These are phyloP conservation scores for Mormyrus hasselquistii DNA, from an alignment of 2,797 vertebrate species.

Conservation along the genomic window DNA sequence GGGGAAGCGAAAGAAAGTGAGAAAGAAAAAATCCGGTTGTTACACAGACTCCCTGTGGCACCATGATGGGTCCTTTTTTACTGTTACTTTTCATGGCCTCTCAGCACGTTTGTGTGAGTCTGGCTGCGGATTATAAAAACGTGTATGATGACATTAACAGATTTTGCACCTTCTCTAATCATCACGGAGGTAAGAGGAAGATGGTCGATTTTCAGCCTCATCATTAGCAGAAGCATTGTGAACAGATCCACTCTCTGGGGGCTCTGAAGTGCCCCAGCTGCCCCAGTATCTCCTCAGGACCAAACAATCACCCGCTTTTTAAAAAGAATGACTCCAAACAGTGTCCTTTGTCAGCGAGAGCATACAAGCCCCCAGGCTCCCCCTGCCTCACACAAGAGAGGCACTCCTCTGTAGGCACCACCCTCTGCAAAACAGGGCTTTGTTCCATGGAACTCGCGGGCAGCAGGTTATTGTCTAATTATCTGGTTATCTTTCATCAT, in stretches of 20 bases:
- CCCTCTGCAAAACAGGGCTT: constrained; percentile 14
- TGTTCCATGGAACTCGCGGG: background rate
- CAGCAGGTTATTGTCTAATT: constrained; percentile 19
- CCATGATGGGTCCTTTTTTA: background rate
- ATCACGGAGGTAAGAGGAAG: background rate
- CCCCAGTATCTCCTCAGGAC: constrained; percentile 22
- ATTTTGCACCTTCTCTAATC: background rate
- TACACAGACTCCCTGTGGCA: background rate
- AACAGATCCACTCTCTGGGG: constrained; percentile 28
- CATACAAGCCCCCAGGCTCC: background rate
- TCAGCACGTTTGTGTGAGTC: background rate
- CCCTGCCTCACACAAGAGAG: background rate
- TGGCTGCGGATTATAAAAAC: background rate
- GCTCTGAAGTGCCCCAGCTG: constrained; percentile 24
- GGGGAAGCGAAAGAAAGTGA: background rate
- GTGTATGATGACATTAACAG: background rate
- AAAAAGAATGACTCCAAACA: background rate
- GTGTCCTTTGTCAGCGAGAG: background rate
- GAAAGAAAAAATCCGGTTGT: background rate
- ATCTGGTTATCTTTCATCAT: constrained; percentile 3
- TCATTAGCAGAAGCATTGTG: constrained; percentile 25
- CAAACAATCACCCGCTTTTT: background rate
- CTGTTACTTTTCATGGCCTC: background rate
- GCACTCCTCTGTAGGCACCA: background rate
- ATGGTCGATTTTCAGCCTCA: background rate